Percentiles rank a stretch among this genome's conserved stretches.
Evolutionary conservation across 2,797 vertebrate genomes (phyloP).

Genomic region (Lacerta bilineata): DNA sequence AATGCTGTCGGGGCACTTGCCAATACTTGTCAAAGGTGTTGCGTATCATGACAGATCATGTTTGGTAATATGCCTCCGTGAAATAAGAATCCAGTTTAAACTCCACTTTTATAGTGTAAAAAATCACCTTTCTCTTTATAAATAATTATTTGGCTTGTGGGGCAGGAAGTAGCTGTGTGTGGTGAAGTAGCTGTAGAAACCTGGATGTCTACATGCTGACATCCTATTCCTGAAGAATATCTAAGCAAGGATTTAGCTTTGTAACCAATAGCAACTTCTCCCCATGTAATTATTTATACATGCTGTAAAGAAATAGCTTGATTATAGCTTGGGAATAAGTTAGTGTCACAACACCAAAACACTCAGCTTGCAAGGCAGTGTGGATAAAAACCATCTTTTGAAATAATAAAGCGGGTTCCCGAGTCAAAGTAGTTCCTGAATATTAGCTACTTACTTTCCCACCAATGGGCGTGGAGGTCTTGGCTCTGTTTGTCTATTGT

Average conservation of each 20-base stretch:
- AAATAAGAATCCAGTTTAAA: constrained; percentile 24
- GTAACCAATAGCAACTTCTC: constrained; percentile 23
- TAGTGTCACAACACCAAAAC: neutral
- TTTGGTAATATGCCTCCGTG: constrained; percentile 28
- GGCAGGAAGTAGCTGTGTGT: constrained; percentile 6
- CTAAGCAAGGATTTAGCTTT: constrained; percentile 8
- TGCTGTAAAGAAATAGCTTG: constrained; percentile 32
- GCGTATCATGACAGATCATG: constrained; percentile 23
- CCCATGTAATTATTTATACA: constrained; percentile 33
- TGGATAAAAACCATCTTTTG: constrained; percentile 30
- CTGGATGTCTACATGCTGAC: constrained; percentile 4
- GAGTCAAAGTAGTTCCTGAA: constrained; percentile 58
- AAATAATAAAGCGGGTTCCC: constrained; percentile 57
- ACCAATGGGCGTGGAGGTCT: constrained; percentile 65
- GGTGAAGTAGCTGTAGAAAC: neutral
- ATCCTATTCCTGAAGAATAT: neutral
- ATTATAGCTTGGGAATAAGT: constrained; percentile 9
- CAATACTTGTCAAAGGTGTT: constrained; percentile 52
- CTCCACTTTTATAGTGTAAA: neutral
- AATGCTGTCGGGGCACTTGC: constrained; percentile 10
- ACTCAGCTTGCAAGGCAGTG: constrained; percentile 40
- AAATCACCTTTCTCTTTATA: neutral
- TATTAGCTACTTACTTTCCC: constrained; percentile 68
- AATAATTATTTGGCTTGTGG: constrained; percentile 40
- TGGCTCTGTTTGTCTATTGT: constrained; percentile 72